Conservation (phyloP, 2,113 vertebrate species). For the Anseranas semipalmata region DNA sequence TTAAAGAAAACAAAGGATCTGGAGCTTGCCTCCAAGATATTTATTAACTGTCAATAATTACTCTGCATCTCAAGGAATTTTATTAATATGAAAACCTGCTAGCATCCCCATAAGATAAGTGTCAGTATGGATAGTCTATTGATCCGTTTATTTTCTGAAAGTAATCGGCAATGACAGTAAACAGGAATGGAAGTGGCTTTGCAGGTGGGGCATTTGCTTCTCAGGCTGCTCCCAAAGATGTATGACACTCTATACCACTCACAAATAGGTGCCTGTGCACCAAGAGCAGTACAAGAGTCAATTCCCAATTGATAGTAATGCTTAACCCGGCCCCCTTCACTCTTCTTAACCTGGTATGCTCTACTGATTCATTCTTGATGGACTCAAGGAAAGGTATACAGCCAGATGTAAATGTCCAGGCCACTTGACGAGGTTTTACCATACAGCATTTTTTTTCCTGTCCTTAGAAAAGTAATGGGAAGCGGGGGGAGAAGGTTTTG, state of each 20-base stretch:
- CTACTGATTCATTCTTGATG: neutral
- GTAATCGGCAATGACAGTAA: neutral
- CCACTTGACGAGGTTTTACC: neutral
- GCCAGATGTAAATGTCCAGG: neutral
- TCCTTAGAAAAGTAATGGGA: neutral
- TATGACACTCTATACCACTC: neutral
- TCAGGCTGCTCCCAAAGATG: neutral
- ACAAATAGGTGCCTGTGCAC: neutral
- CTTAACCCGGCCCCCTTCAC: neutral
- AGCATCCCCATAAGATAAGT: neutral
- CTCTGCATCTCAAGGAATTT: neutral
- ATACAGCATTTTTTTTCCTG: neutral
- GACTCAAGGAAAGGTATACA: neutral
- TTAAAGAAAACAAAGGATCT: slow-evolving; percentile 45
- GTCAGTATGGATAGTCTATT: neutral
- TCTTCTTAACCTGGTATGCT: neutral
- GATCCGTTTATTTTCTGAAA: neutral
- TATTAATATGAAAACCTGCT: neutral
- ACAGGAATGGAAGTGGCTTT: neutral
- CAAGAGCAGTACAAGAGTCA: neutral
- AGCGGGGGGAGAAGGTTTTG: neutral
- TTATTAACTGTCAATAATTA: neutral
- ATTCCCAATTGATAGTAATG: neutral
- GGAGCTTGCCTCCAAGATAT: neutral
- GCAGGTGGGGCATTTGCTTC: neutral